These are phyloP conservation scores for Agelastica alni DNA, from an alignment of 2,888 invertebrate species.

Conservation along the genomic window DNA sequence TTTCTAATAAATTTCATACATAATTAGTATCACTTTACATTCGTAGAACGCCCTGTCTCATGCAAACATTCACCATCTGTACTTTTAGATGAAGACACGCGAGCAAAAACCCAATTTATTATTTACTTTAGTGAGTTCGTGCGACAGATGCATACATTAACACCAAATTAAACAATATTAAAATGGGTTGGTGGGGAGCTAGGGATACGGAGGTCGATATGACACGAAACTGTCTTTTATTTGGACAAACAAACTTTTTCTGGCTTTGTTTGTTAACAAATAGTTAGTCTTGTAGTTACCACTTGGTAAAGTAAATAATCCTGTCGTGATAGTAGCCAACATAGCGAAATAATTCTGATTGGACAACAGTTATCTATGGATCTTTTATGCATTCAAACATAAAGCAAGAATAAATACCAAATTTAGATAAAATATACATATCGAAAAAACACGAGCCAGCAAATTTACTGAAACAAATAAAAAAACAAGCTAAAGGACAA, in stretches of 20 bases:
- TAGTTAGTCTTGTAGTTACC: neutral
- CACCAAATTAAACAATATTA: constrained; percentile 50
- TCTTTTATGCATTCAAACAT: too few relatives aligned
- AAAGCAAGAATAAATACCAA: too few relatives aligned
- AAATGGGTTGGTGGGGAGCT: constrained; percentile 43
- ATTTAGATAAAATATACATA: too few relatives aligned
- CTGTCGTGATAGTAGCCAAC: neutral
- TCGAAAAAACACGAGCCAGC: too few relatives aligned
- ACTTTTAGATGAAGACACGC: constrained; percentile 40
- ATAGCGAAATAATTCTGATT: neutral
- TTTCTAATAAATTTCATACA: constrained; percentile 45
- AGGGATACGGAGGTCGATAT: constrained; percentile 5
- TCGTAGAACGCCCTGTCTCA: constrained; percentile 40
- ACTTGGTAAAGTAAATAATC: constrained; percentile 3
- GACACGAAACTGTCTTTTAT: constrained; percentile 7
- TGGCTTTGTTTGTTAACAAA: constrained; percentile 20
- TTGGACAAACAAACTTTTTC: neutral
- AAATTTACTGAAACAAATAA: too few relatives aligned
- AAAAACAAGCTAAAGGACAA: too few relatives aligned
- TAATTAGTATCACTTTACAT: constrained; percentile 50
- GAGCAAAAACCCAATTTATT: constrained; percentile 43
- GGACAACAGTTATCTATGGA: too few relatives aligned
- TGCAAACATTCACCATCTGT: constrained; percentile 43
- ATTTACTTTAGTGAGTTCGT: constrained; percentile 46
- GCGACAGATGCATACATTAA: constrained; percentile 51